These are phyloP conservation scores for Bhutanitis thaidina DNA, from an alignment of 2,888 invertebrate genomes.

Conservation along the genomic window DNA sequence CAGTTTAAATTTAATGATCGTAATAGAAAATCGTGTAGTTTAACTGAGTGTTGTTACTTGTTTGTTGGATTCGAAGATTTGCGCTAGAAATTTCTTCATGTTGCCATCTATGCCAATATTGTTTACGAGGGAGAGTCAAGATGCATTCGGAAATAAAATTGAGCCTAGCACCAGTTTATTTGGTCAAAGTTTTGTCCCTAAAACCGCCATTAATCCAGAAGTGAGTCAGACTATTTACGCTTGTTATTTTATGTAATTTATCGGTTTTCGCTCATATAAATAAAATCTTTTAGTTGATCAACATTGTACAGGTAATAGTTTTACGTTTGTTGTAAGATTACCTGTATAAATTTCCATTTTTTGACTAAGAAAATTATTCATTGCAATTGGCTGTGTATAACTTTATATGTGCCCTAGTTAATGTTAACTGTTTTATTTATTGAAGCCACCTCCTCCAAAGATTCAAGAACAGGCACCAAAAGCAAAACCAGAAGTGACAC, in stretches of 20 bases:
- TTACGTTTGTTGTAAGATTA: background rate
- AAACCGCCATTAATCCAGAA: slow-evolving; percentile 50
- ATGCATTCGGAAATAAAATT: slow-evolving; percentile 72
- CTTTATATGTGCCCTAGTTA: background rate
- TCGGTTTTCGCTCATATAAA: slow-evolving; percentile 11
- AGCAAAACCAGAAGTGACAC: slow-evolving; percentile 36
- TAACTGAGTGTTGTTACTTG: slow-evolving; percentile 23
- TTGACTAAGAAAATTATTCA: slow-evolving; percentile 3
- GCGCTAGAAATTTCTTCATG: slow-evolving; percentile 56
- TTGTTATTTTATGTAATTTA: slow-evolving; percentile 31
- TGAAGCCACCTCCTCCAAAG: slow-evolving; percentile 40
- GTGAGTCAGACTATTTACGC: slow-evolving; percentile 45
- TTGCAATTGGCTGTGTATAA: background rate
- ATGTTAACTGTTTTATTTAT: background rate
- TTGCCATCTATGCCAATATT: slow-evolving; percentile 77
- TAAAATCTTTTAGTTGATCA: slow-evolving; percentile 2
- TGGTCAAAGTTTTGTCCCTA: slow-evolving; percentile 46
- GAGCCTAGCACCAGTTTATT: slow-evolving; percentile 66
- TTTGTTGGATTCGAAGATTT: slow-evolving; percentile 42
- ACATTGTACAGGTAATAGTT: background rate
- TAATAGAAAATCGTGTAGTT: slow-evolving; percentile 28
- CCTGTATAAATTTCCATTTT: background rate
- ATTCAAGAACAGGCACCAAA: slow-evolving; percentile 35
- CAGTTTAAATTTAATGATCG: background rate
- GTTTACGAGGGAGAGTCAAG: slow-evolving; percentile 70